These are phyloP conservation scores for Acheta domesticus DNA, from an alignment of 2,888 invertebrate genomes.

Conservation along the genomic window DNA sequence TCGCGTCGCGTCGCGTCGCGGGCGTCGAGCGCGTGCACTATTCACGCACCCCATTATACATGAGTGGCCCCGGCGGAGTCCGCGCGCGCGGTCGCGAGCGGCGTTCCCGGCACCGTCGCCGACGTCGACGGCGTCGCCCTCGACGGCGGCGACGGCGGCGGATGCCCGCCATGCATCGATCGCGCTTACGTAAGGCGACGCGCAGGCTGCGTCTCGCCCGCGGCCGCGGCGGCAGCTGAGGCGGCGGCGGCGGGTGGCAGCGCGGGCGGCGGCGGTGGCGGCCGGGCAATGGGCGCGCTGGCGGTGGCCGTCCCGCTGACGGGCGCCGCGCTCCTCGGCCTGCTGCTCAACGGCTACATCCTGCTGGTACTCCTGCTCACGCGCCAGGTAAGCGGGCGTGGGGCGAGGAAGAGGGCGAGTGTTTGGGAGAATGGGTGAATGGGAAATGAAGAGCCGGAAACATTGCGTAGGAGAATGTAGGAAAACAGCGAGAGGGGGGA, in stretches of 20 bases:
- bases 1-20: no score
- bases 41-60: no score
- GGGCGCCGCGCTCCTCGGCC: constrained; percentile 66
- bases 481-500: no score
- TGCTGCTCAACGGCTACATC: constrained; percentile 71
- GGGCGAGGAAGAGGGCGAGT: no score
- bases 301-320: constrained; percentile 65
- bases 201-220: background rate
- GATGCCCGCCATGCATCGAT: background rate
- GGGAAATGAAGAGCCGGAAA: no score
- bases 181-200: background rate
- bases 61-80: no score
- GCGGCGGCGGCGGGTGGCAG: background rate
- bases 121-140: no score
- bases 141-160: background rate
- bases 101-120: no score
- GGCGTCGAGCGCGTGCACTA: no score
- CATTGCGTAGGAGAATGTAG: no score
- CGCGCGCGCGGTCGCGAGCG: no score
- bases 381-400: constrained; percentile 56
- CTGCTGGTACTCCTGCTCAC: constrained; percentile 68
- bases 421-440: no score
- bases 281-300: constrained; percentile 55
- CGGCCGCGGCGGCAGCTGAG: background rate
- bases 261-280: constrained; percentile 32